These are phyloP conservation scores for Malaclemys terrapin DNA, from an alignment of 2,113 vertebrate genomes.

Conservation along the genomic window DNA sequence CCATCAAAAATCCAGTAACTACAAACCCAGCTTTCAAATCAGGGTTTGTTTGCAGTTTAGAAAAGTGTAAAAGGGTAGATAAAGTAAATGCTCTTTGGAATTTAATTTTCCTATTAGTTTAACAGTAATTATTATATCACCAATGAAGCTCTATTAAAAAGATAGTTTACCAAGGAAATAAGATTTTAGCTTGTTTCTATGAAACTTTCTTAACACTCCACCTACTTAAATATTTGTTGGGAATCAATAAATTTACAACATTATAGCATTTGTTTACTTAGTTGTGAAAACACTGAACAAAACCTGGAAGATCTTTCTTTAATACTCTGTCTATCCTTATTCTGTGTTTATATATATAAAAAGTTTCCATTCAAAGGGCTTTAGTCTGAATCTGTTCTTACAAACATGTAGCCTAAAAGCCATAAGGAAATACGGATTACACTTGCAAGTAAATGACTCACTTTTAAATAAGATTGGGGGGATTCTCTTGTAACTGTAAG, in stretches of 20 bases:
- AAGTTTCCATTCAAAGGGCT: neutral
- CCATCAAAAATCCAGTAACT: neutral
- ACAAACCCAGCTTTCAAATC: neutral
- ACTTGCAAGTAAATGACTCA: neutral
- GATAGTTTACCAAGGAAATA: neutral
- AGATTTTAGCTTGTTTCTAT: neutral
- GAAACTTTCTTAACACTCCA: neutral
- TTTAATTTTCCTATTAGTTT: neutral
- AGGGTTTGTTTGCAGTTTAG: neutral
- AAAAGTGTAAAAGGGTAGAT: neutral
- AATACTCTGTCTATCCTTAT: neutral
- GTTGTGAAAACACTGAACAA: constrained; percentile 29
- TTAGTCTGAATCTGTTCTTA: neutral
- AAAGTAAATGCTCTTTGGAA: neutral
- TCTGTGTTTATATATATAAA: too few species aligned
- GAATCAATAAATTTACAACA: constrained; percentile 34
- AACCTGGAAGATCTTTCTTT: neutral
- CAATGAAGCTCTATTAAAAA: constrained; percentile 6
- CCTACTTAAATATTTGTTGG: neutral
- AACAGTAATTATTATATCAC: neutral
- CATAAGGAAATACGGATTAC: neutral
- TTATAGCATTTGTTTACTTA: neutral
- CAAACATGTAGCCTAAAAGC: neutral
- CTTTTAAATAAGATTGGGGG: neutral
- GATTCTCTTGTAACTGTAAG: neutral